Evolutionary conservation across 2,113 vertebrate species (phyloP).

Genomic region (Chaetodon trifascialis): DNA sequence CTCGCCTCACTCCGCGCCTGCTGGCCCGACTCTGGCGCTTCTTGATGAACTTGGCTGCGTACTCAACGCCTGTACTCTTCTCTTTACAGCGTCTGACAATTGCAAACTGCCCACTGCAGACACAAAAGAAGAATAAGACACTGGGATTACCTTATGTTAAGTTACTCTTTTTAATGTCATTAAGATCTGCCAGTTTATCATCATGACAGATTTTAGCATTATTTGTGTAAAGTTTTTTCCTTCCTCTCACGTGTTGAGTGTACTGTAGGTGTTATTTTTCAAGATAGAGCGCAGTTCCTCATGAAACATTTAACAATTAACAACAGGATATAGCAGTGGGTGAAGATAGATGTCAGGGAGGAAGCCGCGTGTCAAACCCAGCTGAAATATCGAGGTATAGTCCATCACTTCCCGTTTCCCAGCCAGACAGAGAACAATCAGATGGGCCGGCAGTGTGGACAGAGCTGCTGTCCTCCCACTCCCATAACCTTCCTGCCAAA

Average conservation of each 20-base stretch:
- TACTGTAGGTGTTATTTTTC: not conserved
- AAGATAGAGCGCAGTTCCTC: not conserved
- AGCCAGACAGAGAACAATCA: conserved; percentile 64
- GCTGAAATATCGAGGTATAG: conserved; percentile 51
- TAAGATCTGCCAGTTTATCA: not conserved
- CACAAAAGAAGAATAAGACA: conserved; percentile 39
- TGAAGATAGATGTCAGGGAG: conserved; percentile 34
- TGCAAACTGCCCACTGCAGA: conserved; percentile 94
- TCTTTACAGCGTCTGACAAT: conserved; percentile 93
- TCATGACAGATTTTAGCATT: not conserved
- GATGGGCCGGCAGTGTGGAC: conserved; percentile 27
- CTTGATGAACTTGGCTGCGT: conserved; percentile 97
- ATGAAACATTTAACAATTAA: conserved; percentile 7
- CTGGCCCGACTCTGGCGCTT: conserved; percentile 92
- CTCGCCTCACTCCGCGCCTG: conserved; percentile 90
- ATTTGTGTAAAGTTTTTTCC: not conserved
- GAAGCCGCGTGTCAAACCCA: conserved; percentile 54
- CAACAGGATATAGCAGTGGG: conserved; percentile 50
- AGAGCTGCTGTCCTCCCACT: conserved; percentile 73
- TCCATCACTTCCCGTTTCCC: conserved; percentile 72
- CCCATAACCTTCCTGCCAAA: conserved; percentile 59
- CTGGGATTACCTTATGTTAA: not conserved
- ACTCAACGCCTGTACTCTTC: conserved; percentile 87
- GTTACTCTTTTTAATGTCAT: not conserved
- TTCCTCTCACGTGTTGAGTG: not conserved